A percentile compares a stretch with the other conserved stretches of the same genome.
Evolutionary conservation across 1,140 invertebrate species (phyloP).

Genomic region (Drosophila orena): DNA sequence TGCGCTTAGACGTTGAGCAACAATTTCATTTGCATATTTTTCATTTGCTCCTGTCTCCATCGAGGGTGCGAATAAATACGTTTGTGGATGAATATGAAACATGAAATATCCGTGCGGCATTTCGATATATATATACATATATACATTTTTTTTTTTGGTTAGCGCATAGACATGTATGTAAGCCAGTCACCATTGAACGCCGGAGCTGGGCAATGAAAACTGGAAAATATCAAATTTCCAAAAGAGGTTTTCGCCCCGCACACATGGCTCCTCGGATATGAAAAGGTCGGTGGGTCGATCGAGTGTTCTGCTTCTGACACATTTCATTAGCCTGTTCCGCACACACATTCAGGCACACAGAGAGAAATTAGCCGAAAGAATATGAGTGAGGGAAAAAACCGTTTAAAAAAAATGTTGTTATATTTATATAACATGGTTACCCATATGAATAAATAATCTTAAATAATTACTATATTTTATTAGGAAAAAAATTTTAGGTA

Average conservation of each 20-base stretch:
- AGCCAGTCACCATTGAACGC: slow-evolving; percentile 63
- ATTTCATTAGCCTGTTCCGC: slow-evolving; percentile 70
- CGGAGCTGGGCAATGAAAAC: slow-evolving; percentile 71
- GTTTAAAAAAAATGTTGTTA: background rate
- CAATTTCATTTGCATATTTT: slow-evolving; percentile 83
- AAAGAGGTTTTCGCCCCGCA: slow-evolving; percentile 31
- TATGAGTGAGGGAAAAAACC: background rate
- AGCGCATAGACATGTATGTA: slow-evolving; percentile 55
- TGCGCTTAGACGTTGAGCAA: slow-evolving; percentile 70
- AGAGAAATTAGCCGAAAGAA: background rate
- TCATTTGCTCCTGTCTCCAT: slow-evolving; percentile 58
- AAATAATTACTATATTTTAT: too few relatives aligned
- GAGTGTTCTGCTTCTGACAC: slow-evolving; percentile 74
- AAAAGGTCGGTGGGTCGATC: slow-evolving; percentile 62
- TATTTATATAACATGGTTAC: too few relatives aligned
- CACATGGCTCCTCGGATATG: slow-evolving; percentile 17
- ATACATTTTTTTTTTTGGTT: background rate
- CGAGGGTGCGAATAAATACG: slow-evolving; percentile 49
- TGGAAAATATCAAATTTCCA: slow-evolving; percentile 80
- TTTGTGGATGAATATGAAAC: slow-evolving; percentile 9
- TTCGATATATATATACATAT: slow-evolving; percentile 36
- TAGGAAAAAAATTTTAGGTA: too few relatives aligned
- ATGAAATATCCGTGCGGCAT: slow-evolving; percentile 56
- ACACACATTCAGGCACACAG: slow-evolving; percentile 26
- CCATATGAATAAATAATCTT: too few relatives aligned